Percentiles rank a stretch among this genome's conserved stretches.
Conservation (phyloP, 23 tunicate species). For the Ascidia mentula region DNA sequence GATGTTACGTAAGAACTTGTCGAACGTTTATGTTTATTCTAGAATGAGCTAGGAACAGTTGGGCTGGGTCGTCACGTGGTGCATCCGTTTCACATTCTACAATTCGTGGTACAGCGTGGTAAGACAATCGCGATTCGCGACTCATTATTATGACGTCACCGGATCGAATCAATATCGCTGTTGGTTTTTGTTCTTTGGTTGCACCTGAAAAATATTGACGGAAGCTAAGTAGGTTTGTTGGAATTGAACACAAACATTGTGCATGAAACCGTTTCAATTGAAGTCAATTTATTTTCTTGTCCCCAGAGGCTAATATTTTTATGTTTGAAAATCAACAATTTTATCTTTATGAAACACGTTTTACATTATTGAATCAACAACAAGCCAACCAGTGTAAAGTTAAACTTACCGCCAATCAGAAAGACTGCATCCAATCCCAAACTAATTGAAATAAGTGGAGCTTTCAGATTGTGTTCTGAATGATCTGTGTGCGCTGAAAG, state of each 20-base stretch:
- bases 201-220: conserved; percentile 14
- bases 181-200: conserved; percentile 43
- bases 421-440: conserved; percentile 85
- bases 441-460: conserved; percentile 81
- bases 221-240: too few relatives aligned
- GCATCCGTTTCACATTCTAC: conserved; percentile 34
- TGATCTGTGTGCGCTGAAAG: conserved; percentile 81
- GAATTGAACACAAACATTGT: too few relatives aligned
- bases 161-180: conserved; percentile 56
- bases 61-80: conserved; percentile 30
- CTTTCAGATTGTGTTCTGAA: conserved; percentile 59
- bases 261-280: too few relatives aligned
- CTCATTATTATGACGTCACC: conserved; percentile 98
- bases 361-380: too few relatives aligned
- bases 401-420: conserved; percentile 68
- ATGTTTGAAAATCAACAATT: too few relatives aligned
- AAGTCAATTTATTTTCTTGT: too few relatives aligned
- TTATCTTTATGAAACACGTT: too few relatives aligned
- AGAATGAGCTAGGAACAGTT: conserved; percentile 56
- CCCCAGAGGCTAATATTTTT: too few relatives aligned
- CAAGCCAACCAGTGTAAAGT: too few relatives aligned
- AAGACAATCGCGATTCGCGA: conserved; percentile 70
- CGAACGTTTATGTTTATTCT: conserved; percentile 91
- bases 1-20: conserved; percentile 52
- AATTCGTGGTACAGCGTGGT: conserved; percentile 93